A percentile compares a stretch with the other conserved stretches of the same genome.
phyloP scores from a whole-genome alignment of 1,140 invertebrate species.

The Armadillidium nasatum region DNA sequence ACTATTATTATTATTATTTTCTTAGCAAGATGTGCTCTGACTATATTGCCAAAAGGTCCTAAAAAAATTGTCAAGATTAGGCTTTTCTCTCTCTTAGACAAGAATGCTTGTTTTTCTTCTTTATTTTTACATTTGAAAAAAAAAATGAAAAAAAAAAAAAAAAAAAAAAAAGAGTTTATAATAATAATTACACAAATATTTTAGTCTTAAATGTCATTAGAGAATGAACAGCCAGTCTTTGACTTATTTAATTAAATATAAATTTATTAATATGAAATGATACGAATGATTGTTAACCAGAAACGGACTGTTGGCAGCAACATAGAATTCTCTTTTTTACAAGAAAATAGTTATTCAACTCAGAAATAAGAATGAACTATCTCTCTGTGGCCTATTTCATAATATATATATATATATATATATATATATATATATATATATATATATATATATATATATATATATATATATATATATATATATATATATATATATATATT shows the following conservation, averaged over 20 bases:
- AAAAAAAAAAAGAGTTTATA: not conserved
- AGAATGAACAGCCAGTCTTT: no score
- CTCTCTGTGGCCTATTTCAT: not conserved
- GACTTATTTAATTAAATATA: no score
- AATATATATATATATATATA: not conserved
- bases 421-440: slow-evolving; percentile 1
- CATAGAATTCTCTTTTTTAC: not conserved
- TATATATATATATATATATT: not conserved
- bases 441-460: not conserved
- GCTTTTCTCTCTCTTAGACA: no score
- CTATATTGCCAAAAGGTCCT: not conserved
- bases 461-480: not conserved
- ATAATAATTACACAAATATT: not conserved
- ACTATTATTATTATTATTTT: not conserved
- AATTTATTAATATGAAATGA: not conserved
- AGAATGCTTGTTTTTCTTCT: no score
- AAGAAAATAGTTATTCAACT: not conserved
- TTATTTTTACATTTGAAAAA: no score
- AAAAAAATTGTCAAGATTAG: no score
- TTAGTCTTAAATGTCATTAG: no score
- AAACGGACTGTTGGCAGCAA: not conserved
- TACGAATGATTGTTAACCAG: not conserved
- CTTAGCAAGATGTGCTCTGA: not conserved
- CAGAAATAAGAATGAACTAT: not conserved
- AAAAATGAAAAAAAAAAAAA: no score